These are phyloP conservation scores for Cotesia glomerata DNA, from an alignment of 1,140 invertebrate species.

Conservation along the genomic window DNA sequence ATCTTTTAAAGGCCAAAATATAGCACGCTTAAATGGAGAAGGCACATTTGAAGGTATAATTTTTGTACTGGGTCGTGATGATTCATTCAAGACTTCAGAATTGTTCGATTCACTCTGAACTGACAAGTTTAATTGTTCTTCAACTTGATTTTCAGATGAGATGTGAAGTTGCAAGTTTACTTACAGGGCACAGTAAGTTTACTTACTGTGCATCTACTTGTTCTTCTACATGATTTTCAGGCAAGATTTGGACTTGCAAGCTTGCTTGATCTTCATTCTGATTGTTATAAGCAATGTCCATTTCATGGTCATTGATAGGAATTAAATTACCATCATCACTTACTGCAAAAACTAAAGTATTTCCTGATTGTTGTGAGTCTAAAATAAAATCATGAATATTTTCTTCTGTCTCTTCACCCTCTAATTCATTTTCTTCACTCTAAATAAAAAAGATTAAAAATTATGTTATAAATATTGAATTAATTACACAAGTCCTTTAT, in stretches of 20 bases:
- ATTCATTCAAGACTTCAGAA: no score
- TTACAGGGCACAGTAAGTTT: no score
- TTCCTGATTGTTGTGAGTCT: background rate
- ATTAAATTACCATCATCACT: background rate
- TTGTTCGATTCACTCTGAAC: no score
- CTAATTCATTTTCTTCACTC: background rate
- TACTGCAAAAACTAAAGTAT: background rate
- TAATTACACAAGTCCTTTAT: background rate
- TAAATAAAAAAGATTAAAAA: conserved; percentile 24
- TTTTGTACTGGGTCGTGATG: no score
- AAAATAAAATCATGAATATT: background rate
- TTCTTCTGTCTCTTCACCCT: background rate
- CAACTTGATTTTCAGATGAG: no score
- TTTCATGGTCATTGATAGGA: background rate
- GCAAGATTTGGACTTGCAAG: no score
- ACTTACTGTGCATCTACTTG: no score
- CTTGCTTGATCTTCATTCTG: background rate
- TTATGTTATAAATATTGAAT: background rate
- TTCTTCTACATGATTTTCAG: no score
- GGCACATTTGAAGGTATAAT: no score
- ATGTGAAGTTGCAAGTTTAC: background rate
- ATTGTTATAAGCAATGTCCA: background rate
- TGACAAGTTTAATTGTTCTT: no score
- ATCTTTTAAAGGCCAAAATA: no score
- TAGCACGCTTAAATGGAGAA: no score